These are phyloP conservation scores for Drosophila pseudoananassae DNA, from an alignment of 1,140 invertebrate genomes.

Conservation along the genomic window DNA sequence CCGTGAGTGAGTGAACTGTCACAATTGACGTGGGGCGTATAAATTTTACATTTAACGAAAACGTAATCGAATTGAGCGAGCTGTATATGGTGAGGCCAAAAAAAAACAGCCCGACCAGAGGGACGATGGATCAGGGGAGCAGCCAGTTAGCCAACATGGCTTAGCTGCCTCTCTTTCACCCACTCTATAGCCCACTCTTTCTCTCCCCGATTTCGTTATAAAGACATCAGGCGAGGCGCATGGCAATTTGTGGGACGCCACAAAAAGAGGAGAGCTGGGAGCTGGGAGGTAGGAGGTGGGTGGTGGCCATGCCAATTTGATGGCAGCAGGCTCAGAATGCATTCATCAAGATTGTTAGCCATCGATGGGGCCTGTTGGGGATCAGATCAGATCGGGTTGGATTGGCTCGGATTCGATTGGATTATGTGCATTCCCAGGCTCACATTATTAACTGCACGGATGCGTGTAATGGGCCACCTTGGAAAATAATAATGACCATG, in stretches of 20 bases:
- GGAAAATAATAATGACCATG: constrained; percentile 62
- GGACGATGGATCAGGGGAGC: constrained; percentile 12
- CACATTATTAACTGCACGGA: constrained; percentile 66
- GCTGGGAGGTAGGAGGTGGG: not conserved
- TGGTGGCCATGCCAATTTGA: constrained; percentile 60
- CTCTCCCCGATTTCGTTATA: constrained; percentile 45
- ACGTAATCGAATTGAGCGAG: constrained; percentile 81
- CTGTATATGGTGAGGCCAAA: constrained; percentile 70
- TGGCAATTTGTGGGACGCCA: constrained; percentile 79
- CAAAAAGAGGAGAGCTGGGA: constrained; percentile 24
- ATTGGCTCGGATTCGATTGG: constrained; percentile 3
- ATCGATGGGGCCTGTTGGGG: constrained; percentile 43
- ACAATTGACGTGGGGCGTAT: constrained; percentile 82
- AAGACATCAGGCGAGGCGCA: constrained; percentile 79
- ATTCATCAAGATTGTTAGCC: constrained; percentile 75
- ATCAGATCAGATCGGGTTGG: constrained; percentile 7
- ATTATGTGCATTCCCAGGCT: constrained; percentile 64
- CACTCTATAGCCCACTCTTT: constrained; percentile 16
- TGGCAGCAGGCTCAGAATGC: constrained; percentile 63
- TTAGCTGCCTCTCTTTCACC: constrained; percentile 28
- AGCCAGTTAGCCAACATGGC: constrained; percentile 45
- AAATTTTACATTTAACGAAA: constrained; percentile 83
- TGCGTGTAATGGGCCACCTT: constrained; percentile 76
- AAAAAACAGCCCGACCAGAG: constrained; percentile 12
- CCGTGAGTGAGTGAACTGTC: constrained; percentile 80